phyloP scores from a whole-genome alignment of 2,113 vertebrate species.

The Jacana jacana region DNA sequence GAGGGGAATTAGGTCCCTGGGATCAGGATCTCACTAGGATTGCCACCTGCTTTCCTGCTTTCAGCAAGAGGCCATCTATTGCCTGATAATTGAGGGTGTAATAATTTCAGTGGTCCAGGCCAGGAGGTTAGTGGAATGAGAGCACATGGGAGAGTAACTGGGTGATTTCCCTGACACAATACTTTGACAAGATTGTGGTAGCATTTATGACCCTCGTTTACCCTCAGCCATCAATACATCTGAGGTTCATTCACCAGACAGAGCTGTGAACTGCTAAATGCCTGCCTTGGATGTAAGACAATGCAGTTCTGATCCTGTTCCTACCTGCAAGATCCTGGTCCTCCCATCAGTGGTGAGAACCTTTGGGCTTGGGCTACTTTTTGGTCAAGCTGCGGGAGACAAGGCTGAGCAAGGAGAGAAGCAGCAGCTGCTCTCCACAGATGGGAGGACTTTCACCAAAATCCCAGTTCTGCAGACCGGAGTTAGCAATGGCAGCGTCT shows the following conservation, averaged over 20 bases:
- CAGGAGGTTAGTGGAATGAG: background rate
- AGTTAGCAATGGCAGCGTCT: background rate
- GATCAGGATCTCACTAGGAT: background rate
- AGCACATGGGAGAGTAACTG: background rate
- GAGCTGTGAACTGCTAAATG: background rate
- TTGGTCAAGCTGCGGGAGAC: background rate
- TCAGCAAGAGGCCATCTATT: background rate
- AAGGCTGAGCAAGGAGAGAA: background rate
- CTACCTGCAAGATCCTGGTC: background rate
- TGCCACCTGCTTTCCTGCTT: background rate
- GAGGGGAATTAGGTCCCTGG: background rate
- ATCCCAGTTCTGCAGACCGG: background rate
- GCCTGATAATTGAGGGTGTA: background rate
- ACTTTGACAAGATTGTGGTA: background rate
- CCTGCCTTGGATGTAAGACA: background rate
- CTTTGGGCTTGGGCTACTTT: background rate
- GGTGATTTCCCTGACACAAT: background rate
- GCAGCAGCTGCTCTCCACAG: background rate
- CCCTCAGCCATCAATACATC: background rate
- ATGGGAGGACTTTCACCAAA: background rate
- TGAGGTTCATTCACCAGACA: background rate
- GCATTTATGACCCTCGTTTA: background rate
- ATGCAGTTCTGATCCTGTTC: background rate
- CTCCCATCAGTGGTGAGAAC: background rate
- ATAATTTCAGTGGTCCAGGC: background rate